These are phyloP conservation scores for Myotis daubentonii DNA, from an alignment of 2,797 vertebrate genomes.

Conservation along the genomic window DNA sequence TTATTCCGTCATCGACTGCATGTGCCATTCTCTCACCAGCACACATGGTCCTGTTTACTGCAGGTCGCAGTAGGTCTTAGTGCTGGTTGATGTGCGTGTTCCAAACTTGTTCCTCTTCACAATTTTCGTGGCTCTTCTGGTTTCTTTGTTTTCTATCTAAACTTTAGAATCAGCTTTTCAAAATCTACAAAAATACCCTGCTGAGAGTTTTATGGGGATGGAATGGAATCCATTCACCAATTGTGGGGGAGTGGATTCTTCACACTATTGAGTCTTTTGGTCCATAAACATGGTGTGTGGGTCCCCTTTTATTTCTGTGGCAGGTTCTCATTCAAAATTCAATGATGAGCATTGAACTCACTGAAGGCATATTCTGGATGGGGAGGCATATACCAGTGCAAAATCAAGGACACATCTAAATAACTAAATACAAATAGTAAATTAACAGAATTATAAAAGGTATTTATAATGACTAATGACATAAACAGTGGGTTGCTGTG, in stretches of 20 bases:
- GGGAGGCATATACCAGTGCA: background rate
- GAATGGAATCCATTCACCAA: background rate
- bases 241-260: background rate
- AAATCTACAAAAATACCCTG: background rate
- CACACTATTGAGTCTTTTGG: background rate
- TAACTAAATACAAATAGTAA: background rate
- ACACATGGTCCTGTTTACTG: background rate
- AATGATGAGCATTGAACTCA: background rate
- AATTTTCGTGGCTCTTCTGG: background rate
- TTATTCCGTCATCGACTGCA: background rate
- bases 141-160: background rate
- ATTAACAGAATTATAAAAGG: background rate
- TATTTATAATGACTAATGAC: background rate
- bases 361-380: background rate
- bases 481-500: background rate
- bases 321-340: background rate
- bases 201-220: background rate
- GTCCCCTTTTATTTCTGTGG: background rate
- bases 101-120: background rate
- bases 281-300: background rate
- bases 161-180: background rate
- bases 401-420: background rate
- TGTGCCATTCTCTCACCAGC: background rate
- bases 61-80: background rate
- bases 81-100: background rate